Percentiles rank a stretch among this genome's conserved stretches.
Conservation (phyloP, 2,797 vertebrate genomes). For the Mus caroli region DNA sequence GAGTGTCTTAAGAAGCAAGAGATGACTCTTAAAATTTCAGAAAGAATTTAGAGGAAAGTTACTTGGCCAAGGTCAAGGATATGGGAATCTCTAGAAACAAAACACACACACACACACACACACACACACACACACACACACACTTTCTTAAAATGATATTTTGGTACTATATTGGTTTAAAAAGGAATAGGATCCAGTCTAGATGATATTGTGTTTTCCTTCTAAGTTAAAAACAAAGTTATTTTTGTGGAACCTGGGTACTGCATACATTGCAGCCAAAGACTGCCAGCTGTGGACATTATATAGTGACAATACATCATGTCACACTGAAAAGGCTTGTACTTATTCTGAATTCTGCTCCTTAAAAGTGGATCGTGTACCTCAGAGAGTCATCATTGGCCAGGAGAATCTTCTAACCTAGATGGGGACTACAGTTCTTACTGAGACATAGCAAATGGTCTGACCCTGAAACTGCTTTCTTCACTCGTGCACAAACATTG, state of each 20-base stretch:
- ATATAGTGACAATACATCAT: conserved; percentile 57
- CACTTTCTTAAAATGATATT: not conserved
- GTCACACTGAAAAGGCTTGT: conserved; percentile 63
- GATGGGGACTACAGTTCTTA: conserved; percentile 49
- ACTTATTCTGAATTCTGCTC: conserved; percentile 62
- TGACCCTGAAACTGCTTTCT: not conserved
- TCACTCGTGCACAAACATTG: not conserved
- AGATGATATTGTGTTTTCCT: conserved; percentile 37
- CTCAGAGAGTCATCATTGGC: conserved; percentile 51
- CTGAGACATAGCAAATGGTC: not conserved
- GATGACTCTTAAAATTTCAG: conserved; percentile 40
- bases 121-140: not conserved
- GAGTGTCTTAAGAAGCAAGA: not conserved
- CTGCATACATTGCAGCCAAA: not conserved
- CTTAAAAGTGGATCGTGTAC: conserved; percentile 71
- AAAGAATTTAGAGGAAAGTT: conserved; percentile 42
- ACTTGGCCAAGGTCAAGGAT: not conserved
- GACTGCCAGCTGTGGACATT: not conserved
- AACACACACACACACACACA: not conserved
- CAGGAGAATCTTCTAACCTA: conserved; percentile 69
- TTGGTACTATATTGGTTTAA: conserved; percentile 36
- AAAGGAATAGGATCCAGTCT: not conserved
- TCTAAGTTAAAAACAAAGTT: conserved; percentile 54
- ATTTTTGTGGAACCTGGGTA: not conserved
- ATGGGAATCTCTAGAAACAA: not conserved